A percentile compares a stretch with the other conserved stretches of the same genome.
These are phyloP conservation scores for Melospiza georgiana DNA, from an alignment of 2,113 vertebrate genomes.

Conservation along the genomic window DNA sequence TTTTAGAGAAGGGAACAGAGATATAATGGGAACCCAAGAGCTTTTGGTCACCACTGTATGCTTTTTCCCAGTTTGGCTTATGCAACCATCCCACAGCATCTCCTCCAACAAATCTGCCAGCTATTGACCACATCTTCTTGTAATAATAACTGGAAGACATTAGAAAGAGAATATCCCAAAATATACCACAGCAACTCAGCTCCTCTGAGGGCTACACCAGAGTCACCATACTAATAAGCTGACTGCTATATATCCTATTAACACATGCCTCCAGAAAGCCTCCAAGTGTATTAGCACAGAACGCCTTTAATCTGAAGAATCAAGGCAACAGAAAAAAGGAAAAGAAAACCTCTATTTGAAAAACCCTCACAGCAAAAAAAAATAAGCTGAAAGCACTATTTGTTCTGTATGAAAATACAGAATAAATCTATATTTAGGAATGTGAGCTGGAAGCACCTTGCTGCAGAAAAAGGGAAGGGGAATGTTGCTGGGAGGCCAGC, in stretches of 20 bases:
- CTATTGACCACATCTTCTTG: not conserved
- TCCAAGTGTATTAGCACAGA: not conserved
- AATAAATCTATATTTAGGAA: not conserved
- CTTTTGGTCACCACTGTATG: not conserved
- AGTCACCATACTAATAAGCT: not conserved
- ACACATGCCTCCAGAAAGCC: not conserved
- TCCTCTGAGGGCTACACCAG: not conserved
- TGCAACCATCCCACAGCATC: not conserved
- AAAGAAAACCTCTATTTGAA: not conserved
- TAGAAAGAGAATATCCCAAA: not conserved
- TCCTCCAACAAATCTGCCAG: not conserved
- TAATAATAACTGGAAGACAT: not conserved
- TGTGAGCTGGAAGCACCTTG: not conserved
- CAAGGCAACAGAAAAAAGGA: not conserved
- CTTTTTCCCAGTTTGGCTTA: not conserved
- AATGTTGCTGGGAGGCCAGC: rapidly evolving
- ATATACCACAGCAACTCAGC: not conserved
- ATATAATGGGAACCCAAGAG: not conserved
- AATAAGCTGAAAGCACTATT: not conserved
- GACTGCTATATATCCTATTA: not conserved
- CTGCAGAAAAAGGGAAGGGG: not conserved
- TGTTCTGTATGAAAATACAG: not conserved
- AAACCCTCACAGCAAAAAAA: rapidly evolving
- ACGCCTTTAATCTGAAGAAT: not conserved
- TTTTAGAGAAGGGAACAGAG: not conserved